Percentiles rank a stretch among this genome's conserved stretches.
These are phyloP conservation scores for Vandiemenella viatica DNA, from an alignment of 2,888 invertebrate species.

Conservation along the genomic window DNA sequence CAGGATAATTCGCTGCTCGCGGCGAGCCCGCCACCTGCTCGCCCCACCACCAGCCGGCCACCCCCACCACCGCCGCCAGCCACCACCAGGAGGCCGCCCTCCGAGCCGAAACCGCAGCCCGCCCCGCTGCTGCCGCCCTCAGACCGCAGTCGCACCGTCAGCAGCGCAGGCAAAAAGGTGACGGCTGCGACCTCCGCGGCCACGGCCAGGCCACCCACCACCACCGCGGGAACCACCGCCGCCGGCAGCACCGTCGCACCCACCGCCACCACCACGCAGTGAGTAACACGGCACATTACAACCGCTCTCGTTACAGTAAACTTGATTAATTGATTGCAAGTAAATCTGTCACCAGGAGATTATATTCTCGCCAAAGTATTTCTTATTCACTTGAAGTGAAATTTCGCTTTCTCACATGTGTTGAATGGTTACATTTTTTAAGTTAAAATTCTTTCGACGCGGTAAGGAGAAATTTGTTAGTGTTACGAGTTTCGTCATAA, in stretches of 20 bases:
- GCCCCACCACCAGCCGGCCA: not conserved
- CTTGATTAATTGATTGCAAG: no score
- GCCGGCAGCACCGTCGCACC: not conserved
- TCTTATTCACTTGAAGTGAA: no score
- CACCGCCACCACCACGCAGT: not conserved
- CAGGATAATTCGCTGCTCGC: not conserved
- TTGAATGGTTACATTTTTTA: no score
- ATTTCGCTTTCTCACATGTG: no score
- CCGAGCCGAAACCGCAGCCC: not conserved
- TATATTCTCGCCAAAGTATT: no score
- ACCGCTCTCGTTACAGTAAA: not conserved
- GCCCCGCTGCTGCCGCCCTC: not conserved
- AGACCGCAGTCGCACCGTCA: not conserved
- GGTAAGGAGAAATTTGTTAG: no score
- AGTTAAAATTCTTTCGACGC: no score
- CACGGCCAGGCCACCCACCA: not conserved
- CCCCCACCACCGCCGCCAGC: not conserved
- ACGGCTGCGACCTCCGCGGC: not conserved
- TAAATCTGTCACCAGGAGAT: no score
- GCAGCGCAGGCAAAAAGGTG: not conserved
- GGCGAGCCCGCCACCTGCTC: not conserved
- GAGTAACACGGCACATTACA: not conserved
- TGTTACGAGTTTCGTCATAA: no score
- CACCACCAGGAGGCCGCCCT: not conserved
- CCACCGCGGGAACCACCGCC: not conserved